These are phyloP conservation scores for Sorex araneus DNA, from an alignment of 2,113 vertebrate genomes.

Conservation along the genomic window DNA sequence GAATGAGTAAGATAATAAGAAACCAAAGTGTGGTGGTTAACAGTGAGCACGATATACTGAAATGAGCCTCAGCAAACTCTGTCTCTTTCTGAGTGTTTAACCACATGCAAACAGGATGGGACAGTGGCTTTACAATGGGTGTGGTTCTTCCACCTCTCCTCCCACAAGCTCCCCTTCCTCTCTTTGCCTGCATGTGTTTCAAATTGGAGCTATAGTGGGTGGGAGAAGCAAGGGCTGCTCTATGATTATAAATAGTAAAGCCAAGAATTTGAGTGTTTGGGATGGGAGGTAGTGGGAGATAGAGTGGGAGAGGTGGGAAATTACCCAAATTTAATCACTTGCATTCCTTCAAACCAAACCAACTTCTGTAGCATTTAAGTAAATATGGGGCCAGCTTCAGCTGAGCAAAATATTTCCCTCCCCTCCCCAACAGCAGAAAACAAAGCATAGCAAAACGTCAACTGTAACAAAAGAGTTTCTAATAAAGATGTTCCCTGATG, in stretches of 20 bases:
- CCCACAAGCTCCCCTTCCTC: slow-evolving; percentile 78
- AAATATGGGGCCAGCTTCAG: slow-evolving; percentile 77
- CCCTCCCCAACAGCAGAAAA: not conserved
- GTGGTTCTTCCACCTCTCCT: slow-evolving; percentile 76
- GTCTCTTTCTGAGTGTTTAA: slow-evolving; percentile 62
- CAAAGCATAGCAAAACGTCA: not conserved
- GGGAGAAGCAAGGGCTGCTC: slow-evolving; percentile 69
- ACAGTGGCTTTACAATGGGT: slow-evolving; percentile 74
- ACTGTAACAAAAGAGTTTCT: slow-evolving; percentile 56
- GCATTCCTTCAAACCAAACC: slow-evolving; percentile 69
- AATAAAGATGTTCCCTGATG: slow-evolving; percentile 77
- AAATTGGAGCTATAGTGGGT: slow-evolving; percentile 79
- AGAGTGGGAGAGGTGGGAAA: slow-evolving; percentile 65
- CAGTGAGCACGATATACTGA: slow-evolving; percentile 26
- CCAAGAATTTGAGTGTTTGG: slow-evolving; percentile 65
- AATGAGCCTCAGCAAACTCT: slow-evolving; percentile 60
- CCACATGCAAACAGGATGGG: slow-evolving; percentile 82
- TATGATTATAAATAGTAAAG: slow-evolving; percentile 81
- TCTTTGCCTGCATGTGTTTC: slow-evolving; percentile 82
- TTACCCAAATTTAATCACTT: slow-evolving; percentile 62
- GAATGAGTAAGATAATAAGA: slow-evolving; percentile 80
- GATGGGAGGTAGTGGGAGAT: slow-evolving; percentile 69
- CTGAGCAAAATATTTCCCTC: not conserved
- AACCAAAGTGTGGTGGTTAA: slow-evolving; percentile 61
- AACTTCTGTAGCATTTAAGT: slow-evolving; percentile 62